phyloP scores from a whole-genome alignment of 2,888 invertebrate species.

The Chloromyia formosa region DNA sequence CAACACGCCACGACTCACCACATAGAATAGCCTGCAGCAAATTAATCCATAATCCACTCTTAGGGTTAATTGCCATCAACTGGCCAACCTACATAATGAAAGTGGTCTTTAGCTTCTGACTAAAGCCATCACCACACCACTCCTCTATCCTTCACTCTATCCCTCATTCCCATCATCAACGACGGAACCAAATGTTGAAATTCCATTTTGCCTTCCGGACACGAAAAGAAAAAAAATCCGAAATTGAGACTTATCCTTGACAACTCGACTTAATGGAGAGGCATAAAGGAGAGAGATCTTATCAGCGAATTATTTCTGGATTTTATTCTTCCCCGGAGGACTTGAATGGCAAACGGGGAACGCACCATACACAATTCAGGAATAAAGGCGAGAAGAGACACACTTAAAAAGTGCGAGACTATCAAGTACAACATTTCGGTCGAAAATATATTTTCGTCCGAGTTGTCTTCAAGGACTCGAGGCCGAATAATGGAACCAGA shows the following conservation, averaged over 20 bases:
- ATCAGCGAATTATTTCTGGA: constrained; percentile 49
- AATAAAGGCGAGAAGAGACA: constrained; percentile 1
- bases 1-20: too few relatives aligned
- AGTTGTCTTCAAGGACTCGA: constrained; percentile 17
- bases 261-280: constrained; percentile 48
- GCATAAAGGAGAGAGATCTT: constrained; percentile 49
- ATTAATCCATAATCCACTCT: too few relatives aligned
- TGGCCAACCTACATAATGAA: too few relatives aligned
- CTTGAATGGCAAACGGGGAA: constrained; percentile 40
- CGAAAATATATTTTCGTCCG: too few relatives aligned
- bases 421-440: constrained; percentile 29
- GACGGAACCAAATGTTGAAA: constrained; percentile 2
- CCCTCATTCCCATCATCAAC: not conserved
- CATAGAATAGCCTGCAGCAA: too few relatives aligned
- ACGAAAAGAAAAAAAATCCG: constrained; percentile 15
- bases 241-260: constrained; percentile 44
- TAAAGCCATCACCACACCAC: too few relatives aligned
- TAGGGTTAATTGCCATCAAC: too few relatives aligned
- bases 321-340: constrained; percentile 48
- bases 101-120: too few relatives aligned
- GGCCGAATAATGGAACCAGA: constrained; percentile 29
- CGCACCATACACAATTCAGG: too few relatives aligned
- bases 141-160: too few relatives aligned
- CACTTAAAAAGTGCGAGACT: constrained; percentile 36
- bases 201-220: constrained; percentile 8